phyloP scores from a whole-genome alignment of 2,113 vertebrate genomes.

The Tretioscincus oriximinensis region DNA sequence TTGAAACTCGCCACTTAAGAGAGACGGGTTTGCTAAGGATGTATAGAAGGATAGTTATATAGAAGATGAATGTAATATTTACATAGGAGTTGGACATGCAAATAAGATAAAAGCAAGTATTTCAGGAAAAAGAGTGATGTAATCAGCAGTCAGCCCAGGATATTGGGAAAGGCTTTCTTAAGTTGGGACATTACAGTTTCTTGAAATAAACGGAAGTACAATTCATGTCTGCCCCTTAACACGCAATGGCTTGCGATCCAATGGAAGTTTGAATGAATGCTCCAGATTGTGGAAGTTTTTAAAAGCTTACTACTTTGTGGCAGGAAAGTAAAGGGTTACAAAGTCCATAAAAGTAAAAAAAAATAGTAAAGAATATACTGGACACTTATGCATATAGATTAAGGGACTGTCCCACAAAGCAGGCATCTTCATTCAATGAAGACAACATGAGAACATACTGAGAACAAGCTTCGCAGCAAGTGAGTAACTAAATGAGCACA shows the following conservation, averaged over 20 bases:
- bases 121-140: neutral
- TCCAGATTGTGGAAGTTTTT: conserved; percentile 41
- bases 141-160: accelerated
- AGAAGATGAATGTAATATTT: neutral
- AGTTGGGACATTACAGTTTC: conserved; percentile 16
- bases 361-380: too few species aligned
- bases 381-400: too few species aligned
- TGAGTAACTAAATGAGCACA: too few species aligned
- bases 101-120: neutral
- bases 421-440: too few species aligned
- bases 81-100: neutral
- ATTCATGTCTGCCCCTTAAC: conserved; percentile 27
- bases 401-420: too few species aligned
- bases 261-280: conserved; percentile 35
- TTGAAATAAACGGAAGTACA: conserved; percentile 23
- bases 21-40: neutral
- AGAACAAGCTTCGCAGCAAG: too few species aligned
- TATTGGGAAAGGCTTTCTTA: neutral
- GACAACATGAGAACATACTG: too few species aligned
- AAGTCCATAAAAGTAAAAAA: too few species aligned
- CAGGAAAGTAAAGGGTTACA: conserved; percentile 24
- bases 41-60: neutral
- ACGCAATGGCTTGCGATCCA: conserved; percentile 23
- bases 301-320: conserved; percentile 27
- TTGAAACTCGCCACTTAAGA: neutral